These are phyloP conservation scores for Rattus norvegicus DNA, from an alignment of 2,113 vertebrate species.

Conservation along the genomic window DNA sequence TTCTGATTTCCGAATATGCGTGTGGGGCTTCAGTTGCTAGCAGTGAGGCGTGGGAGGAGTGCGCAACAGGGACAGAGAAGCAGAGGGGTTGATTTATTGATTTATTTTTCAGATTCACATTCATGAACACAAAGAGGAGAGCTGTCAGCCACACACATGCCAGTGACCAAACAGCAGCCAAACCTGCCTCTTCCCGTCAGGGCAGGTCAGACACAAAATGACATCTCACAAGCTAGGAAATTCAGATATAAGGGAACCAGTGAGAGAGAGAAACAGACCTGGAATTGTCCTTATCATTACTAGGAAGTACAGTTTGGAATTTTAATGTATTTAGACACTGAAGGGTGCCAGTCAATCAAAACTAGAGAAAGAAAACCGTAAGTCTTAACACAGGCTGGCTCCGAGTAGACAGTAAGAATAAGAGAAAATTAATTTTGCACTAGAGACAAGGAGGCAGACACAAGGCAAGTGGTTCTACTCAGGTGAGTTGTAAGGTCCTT, in stretches of 20 bases:
- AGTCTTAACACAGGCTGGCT: neutral
- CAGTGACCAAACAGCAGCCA: conserved; percentile 67
- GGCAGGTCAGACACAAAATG: conserved; percentile 60
- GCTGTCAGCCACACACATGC: conserved; percentile 67
- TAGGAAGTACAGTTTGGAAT: neutral
- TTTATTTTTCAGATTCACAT: conserved; percentile 68
- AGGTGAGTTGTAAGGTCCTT: neutral
- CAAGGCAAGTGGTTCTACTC: conserved; percentile 1
- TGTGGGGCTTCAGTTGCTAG: neutral
- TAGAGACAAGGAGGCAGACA: conserved; percentile 23
- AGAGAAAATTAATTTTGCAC: neutral
- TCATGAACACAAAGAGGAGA: conserved; percentile 71
- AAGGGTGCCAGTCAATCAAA: conserved; percentile 6
- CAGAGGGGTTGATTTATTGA: conserved; percentile 57
- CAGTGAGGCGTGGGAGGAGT: neutral
- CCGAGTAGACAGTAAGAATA: neutral
- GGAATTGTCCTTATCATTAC: neutral
- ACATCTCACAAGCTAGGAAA: conserved; percentile 59
- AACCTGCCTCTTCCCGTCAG: conserved; percentile 61
- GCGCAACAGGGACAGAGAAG: neutral
- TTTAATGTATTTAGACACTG: neutral
- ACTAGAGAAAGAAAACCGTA: conserved; percentile 28
- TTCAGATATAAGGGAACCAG: neutral
- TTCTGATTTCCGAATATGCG: neutral
- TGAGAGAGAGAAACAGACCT: conserved; percentile 9